A percentile compares a stretch with the other conserved stretches of the same genome.
Conservation (phyloP, 2,113 vertebrate genomes). For the Osmerus mordax region DNA sequence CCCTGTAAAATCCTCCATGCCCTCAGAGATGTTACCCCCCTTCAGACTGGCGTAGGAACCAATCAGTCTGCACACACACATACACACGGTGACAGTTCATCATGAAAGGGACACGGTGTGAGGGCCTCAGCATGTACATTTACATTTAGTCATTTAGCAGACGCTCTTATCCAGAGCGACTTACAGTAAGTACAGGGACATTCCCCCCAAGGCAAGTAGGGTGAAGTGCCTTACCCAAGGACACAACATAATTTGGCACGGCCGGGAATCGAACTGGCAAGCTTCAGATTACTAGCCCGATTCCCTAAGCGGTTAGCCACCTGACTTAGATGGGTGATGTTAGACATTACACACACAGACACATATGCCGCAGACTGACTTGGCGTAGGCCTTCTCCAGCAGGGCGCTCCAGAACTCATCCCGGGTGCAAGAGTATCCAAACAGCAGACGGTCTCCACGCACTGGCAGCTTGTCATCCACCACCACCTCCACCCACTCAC, state of each 20-base stretch:
- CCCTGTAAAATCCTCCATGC: conserved; percentile 81
- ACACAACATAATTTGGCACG: too few relatives aligned
- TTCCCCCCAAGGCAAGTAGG: too few relatives aligned
- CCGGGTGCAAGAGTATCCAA: conserved; percentile 73
- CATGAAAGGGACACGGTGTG: neutral
- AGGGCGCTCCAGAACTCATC: conserved; percentile 81
- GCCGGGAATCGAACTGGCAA: too few relatives aligned
- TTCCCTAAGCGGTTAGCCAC: too few relatives aligned
- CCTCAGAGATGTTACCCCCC: conserved; percentile 78
- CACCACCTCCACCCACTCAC: conserved; percentile 81
- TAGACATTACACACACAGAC: conserved; percentile 50
- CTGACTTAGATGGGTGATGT: conserved; percentile 33
- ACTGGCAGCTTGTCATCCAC: conserved; percentile 78
- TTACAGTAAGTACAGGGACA: too few relatives aligned
- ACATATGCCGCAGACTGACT: conserved; percentile 75
- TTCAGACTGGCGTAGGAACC: conserved; percentile 74
- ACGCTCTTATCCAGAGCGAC: too few relatives aligned
- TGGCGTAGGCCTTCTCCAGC: conserved; percentile 81
- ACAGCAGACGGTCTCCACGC: conserved; percentile 71
- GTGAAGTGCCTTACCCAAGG: too few relatives aligned
- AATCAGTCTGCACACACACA: conserved; percentile 59
- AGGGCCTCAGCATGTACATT: neutral
- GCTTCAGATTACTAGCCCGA: too few relatives aligned
- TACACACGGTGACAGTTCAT: neutral
- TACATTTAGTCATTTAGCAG: too few relatives aligned